These are phyloP conservation scores for Pollimyrus isidori DNA, from an alignment of 2,113 vertebrate genomes.

Conservation along the genomic window DNA sequence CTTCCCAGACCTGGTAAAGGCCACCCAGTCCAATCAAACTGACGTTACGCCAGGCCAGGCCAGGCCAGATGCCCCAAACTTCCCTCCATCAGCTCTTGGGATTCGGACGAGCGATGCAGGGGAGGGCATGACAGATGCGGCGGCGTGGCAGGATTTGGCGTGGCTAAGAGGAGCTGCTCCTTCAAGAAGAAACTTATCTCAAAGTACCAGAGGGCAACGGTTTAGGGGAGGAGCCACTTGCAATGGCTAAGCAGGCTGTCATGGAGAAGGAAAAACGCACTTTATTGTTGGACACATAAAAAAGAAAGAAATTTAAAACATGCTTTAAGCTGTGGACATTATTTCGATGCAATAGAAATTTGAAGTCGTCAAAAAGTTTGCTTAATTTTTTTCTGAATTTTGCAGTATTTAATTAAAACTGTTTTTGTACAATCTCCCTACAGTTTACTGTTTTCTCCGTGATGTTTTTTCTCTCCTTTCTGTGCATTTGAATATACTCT, in stretches of 20 bases:
- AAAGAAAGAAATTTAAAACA: slow-evolving; percentile 44
- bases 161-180: neutral
- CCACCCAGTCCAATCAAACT: neutral
- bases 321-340: slow-evolving; percentile 47
- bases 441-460: slow-evolving; percentile 15
- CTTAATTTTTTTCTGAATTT: slow-evolving; percentile 34
- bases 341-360: slow-evolving; percentile 51
- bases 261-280: slow-evolving; percentile 44
- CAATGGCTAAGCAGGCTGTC: no score
- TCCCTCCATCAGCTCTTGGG: neutral
- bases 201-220: neutral
- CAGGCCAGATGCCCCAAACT: neutral
- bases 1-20: neutral
- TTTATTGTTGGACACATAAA: slow-evolving; percentile 54
- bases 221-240: neutral
- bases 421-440: slow-evolving; percentile 38
- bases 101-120: neutral
- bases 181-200: neutral
- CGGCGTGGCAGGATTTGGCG: neutral
- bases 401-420: slow-evolving; percentile 53
- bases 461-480: slow-evolving; percentile 21
- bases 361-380: slow-evolving; percentile 45
- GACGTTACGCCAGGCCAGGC: neutral
- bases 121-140: neutral
- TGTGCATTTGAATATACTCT: neutral